Evolutionary conservation across 2,888 invertebrate species (phyloP).

Genomic region (Drosophila pegasa): DNA sequence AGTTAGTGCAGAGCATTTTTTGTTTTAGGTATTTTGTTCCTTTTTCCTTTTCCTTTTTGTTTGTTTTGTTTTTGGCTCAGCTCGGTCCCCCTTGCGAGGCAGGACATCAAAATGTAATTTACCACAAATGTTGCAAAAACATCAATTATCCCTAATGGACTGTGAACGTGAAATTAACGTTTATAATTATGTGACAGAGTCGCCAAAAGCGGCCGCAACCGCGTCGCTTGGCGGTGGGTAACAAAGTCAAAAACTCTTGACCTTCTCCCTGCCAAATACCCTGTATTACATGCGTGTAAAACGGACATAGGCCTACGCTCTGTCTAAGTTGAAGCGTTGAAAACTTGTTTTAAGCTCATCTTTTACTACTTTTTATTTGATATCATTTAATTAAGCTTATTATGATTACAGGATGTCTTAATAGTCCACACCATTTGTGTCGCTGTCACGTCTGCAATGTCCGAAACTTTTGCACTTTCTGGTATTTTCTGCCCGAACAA

Average conservation of each 20-base stretch:
- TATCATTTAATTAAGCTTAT: background rate
- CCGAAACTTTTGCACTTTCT: constrained; percentile 29
- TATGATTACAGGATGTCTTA: constrained; percentile 7
- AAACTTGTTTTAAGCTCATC: background rate
- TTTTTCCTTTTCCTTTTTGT: too few species aligned
- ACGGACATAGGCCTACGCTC: background rate
- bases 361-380: background rate
- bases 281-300: background rate
- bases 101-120: constrained; percentile 79
- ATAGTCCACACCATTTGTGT: background rate
- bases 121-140: constrained; percentile 77
- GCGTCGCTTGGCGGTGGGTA: constrained; percentile 5
- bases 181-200: constrained; percentile 78
- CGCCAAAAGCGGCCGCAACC: constrained; percentile 44
- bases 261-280: constrained; percentile 16
- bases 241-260: constrained; percentile 24
- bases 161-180: constrained; percentile 79
- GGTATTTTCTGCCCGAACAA: background rate
- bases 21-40: constrained; percentile 9
- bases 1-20: constrained; percentile 29
- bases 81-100: constrained; percentile 14
- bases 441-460: constrained; percentile 3
- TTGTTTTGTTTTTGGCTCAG: constrained; percentile 12
- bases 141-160: constrained; percentile 82
- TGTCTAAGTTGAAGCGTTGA: background rate